phyloP scores from a whole-genome alignment of 2,113 vertebrate genomes.

The Girardinichthys multiradiatus region DNA sequence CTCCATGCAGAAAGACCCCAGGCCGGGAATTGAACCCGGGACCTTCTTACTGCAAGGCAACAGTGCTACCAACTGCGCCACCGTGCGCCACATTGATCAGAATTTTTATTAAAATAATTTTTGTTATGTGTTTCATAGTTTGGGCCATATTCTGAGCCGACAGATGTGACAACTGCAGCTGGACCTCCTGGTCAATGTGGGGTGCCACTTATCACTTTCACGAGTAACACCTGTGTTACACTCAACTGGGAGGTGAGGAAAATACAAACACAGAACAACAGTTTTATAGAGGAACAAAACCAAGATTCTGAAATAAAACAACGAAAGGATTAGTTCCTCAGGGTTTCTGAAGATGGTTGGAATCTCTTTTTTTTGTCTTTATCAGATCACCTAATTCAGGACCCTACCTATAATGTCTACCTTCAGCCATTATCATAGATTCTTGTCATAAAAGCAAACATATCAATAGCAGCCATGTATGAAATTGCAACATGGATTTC shows the following conservation, averaged over 20 bases:
- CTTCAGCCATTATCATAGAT: neutral
- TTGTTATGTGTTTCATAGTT: slow-evolving; percentile 73
- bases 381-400: neutral
- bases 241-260: slow-evolving; percentile 95
- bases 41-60: too few relatives aligned
- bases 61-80: too few relatives aligned
- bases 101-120: neutral
- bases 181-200: slow-evolving; percentile 93
- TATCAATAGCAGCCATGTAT: neutral
- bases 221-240: slow-evolving; percentile 84
- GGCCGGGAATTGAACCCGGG: too few relatives aligned
- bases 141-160: slow-evolving; percentile 86
- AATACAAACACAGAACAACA: neutral
- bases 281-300: neutral
- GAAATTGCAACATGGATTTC: neutral
- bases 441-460: neutral
- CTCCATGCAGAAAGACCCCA: too few relatives aligned
- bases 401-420: neutral
- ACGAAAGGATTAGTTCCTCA: neutral
- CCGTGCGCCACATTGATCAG: too few relatives aligned
- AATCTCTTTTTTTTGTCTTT: neutral
- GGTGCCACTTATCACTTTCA: slow-evolving; percentile 87
- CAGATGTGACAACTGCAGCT: slow-evolving; percentile 90
- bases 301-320: neutral
- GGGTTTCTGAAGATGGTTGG: neutral